A percentile compares a stretch with the other conserved stretches of the same genome.
Conservation (phyloP, 1,140 invertebrate species). For the Littorina saxatilis region DNA sequence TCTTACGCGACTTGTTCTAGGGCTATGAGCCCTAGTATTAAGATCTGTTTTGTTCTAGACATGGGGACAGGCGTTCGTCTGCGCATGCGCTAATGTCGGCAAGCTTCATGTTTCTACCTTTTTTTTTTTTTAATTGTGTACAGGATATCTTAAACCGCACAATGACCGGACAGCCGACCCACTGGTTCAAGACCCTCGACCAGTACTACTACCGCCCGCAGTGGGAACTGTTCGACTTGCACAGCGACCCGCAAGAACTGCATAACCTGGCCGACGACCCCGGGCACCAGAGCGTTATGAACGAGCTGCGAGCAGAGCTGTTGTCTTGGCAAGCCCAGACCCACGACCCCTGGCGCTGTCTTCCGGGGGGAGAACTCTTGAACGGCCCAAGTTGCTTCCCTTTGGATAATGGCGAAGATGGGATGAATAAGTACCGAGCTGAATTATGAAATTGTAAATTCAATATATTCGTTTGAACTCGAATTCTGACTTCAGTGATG, state of each 20-base stretch:
- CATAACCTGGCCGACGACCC: constrained; percentile 74
- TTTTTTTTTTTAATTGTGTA: constrained; percentile 76
- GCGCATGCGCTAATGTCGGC: too few relatives aligned
- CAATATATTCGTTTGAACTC: too few relatives aligned
- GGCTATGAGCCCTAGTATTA: too few relatives aligned
- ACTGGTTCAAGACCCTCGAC: constrained; percentile 88
- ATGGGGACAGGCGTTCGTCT: too few relatives aligned
- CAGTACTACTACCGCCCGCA: constrained; percentile 89
- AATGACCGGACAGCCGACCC: constrained; percentile 78
- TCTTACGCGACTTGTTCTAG: too few relatives aligned
- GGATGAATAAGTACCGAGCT: too few relatives aligned
- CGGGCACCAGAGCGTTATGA: constrained; percentile 75
- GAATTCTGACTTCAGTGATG: too few relatives aligned
- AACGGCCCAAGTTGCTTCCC: not conserved
- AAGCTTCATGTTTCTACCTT: too few relatives aligned
- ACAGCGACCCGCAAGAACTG: constrained; percentile 79
- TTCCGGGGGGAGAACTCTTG: constrained; percentile 86
- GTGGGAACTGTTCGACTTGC: constrained; percentile 90
- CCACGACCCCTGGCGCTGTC: constrained; percentile 91
- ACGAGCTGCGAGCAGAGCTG: constrained; percentile 80
- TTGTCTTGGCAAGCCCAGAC: constrained; percentile 86
- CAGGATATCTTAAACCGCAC: constrained; percentile 86
- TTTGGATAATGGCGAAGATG: not conserved
- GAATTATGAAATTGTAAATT: too few relatives aligned
- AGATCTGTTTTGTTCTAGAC: too few relatives aligned